phyloP scores from a whole-genome alignment of 2,797 vertebrate genomes.

The Threskiornis aethiopicus region DNA sequence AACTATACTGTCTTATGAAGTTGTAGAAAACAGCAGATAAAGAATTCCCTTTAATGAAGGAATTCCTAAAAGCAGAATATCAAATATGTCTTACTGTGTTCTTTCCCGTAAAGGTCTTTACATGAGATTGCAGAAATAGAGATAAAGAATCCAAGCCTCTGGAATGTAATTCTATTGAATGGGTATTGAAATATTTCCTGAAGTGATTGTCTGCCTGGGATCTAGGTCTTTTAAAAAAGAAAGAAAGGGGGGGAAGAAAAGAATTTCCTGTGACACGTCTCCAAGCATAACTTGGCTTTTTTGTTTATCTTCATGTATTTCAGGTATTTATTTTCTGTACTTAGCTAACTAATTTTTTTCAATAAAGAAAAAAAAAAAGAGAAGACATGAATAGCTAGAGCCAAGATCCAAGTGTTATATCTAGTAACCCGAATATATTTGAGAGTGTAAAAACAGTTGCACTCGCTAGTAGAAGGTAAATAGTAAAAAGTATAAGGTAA shows the following conservation, averaged over 20 bases:
- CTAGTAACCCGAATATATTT: neutral
- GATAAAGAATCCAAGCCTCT: neutral
- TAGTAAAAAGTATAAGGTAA: neutral
- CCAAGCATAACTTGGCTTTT: neutral
- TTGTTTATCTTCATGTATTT: neutral
- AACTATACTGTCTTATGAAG: neutral
- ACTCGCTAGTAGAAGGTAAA: neutral
- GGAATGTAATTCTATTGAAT: neutral
- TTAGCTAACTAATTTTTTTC: neutral
- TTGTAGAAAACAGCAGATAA: neutral
- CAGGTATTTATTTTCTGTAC: neutral
- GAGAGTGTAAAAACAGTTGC: accelerated
- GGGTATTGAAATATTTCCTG: neutral
- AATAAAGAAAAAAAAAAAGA: neutral
- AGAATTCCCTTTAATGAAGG: neutral
- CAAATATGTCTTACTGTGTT: neutral
- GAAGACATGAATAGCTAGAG: neutral
- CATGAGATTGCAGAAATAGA: neutral
- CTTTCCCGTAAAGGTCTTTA: neutral
- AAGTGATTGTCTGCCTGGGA: neutral
- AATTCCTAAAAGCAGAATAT: neutral
- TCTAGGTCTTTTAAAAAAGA: neutral
- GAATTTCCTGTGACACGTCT: neutral
- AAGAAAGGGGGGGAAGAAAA: neutral
- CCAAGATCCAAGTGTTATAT: neutral